Evolutionary conservation across 1,140 invertebrate genomes (phyloP), one percentile per base, ranked within the genome.

Genomic region (Hypothenemus hampei): DNA sequence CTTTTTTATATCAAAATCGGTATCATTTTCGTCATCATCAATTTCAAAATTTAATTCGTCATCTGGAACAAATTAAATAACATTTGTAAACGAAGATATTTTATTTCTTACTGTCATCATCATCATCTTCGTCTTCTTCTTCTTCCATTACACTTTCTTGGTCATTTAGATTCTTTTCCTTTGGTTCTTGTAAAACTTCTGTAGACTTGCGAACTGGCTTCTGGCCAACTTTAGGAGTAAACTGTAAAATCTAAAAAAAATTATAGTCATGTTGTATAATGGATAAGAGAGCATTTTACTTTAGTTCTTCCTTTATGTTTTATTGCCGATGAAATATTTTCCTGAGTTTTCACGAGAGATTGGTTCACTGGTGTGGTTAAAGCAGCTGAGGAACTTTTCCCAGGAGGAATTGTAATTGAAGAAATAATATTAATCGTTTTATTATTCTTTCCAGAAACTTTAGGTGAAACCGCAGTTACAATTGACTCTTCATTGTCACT

Each of bases 1-100:
- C 31, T 72, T 68, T 49, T 72, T 67, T 3, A 69, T 48, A 53
- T 73, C 67, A n/a, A 66, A 69, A 31, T 75, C 72, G 8, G 65
- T 67, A 56, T 65, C 57, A 54, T 69, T 63, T 10, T 67, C 65
- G 26, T 68, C 64, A 41, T 64, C 60, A 31, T 62, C 57, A 26
- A 54, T 45, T 29, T 52, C 62, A 37, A 50, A 47, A 39, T 67
- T 62, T 18, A 26, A 55, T 50, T 64, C 46, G 31, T 44, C 57
- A 22, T 59, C 45, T 24, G 62, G n/a, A n/a, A n/a, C 58, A 48
- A 35, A 55, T 33, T 60, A 45, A 31, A 24, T 0, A 47, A 49
- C 31, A 37, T 16, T 20, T 8, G 13, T 20, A 0, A 20, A 41
- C 22, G 16, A 41, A 41, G 10, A 19, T 20, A 41, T 41, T 21